Conservation (phyloP, 2,113 vertebrate species). For the Lagopus leucura region DNA sequence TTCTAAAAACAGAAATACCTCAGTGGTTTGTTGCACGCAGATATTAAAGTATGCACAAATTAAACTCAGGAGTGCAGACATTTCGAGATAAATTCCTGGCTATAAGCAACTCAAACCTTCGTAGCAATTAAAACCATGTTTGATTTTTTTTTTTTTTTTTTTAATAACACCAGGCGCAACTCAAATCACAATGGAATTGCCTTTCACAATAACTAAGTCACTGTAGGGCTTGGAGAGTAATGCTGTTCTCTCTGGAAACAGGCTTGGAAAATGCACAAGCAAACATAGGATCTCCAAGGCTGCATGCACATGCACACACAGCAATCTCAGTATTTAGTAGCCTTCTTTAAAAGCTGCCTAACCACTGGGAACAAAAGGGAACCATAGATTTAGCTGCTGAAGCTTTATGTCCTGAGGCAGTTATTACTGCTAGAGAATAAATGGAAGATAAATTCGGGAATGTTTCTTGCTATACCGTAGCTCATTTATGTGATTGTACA, state of each 20-base stretch:
- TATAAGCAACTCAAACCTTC: conserved; percentile 33
- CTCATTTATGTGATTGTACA: conserved; percentile 40
- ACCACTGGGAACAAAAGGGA: background rate
- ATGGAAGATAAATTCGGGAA: conserved; percentile 15
- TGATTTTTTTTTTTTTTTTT: background rate
- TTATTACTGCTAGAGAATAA: conserved; percentile 7
- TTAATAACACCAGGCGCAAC: background rate
- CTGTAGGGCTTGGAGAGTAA: background rate
- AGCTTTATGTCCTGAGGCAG: conserved; percentile 24
- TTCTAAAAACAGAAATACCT: conserved; percentile 26
- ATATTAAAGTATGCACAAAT: conserved; percentile 53
- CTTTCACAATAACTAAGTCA: conserved; percentile 4
- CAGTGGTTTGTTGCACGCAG: conserved; percentile 39
- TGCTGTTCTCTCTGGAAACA: background rate
- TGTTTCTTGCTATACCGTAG: conserved; percentile 9
- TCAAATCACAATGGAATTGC: conserved; percentile 15
- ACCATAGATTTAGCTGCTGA: conserved; percentile 4
- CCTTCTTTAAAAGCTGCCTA: conserved; percentile 8
- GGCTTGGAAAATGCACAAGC: conserved; percentile 3
- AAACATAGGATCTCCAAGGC: background rate
- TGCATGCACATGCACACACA: background rate
- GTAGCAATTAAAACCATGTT: background rate
- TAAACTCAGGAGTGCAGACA: conserved; percentile 26
- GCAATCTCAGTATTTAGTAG: background rate
- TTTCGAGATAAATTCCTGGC: conserved; percentile 26